Evolutionary conservation across 2,113 vertebrate species (phyloP).

Genomic region (Caranx ignobilis): DNA sequence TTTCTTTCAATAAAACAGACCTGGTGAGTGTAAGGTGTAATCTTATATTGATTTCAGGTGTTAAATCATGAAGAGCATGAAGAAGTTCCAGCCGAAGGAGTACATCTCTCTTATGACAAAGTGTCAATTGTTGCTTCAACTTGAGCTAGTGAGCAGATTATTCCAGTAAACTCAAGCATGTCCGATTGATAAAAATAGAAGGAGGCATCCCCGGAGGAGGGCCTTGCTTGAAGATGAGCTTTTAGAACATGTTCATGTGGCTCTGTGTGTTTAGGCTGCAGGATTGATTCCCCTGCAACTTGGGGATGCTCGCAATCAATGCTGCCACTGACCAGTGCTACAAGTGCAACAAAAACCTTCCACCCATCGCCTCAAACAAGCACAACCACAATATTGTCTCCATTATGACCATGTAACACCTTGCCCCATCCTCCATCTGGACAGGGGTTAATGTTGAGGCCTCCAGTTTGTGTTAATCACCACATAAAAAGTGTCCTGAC

Average conservation of each 20-base stretch:
- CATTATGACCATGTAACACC: constrained; percentile 17
- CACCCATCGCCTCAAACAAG: constrained; percentile 41
- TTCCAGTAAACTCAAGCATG: constrained; percentile 56
- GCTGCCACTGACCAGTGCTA: constrained; percentile 55
- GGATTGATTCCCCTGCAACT: constrained; percentile 75
- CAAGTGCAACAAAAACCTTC: constrained; percentile 50
- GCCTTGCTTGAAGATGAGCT: constrained; percentile 44
- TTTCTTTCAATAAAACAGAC: constrained; percentile 39
- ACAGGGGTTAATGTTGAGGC: constrained; percentile 32
- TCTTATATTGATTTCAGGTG: constrained; percentile 54
- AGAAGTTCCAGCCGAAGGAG: constrained; percentile 40
- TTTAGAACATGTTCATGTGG: constrained; percentile 66
- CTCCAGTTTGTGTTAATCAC: constrained; percentile 41
- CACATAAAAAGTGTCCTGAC: not conserved
- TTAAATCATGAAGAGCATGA: constrained; percentile 48
- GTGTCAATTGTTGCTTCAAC: constrained; percentile 35
- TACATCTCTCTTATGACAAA: constrained; percentile 20
- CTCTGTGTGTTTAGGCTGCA: constrained; percentile 53
- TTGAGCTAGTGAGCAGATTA: constrained; percentile 52
- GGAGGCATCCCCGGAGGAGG: constrained; percentile 59
- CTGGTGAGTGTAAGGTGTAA: constrained; percentile 38
- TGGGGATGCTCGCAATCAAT: constrained; percentile 74
- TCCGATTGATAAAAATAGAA: constrained; percentile 68
- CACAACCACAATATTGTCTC: constrained; percentile 19
- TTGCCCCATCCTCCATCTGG: constrained; percentile 10